Percentiles rank a stretch among this genome's conserved stretches.
Evolutionary conservation across 2,797 vertebrate genomes (phyloP).

Genomic region (Smutsia gigantea): DNA sequence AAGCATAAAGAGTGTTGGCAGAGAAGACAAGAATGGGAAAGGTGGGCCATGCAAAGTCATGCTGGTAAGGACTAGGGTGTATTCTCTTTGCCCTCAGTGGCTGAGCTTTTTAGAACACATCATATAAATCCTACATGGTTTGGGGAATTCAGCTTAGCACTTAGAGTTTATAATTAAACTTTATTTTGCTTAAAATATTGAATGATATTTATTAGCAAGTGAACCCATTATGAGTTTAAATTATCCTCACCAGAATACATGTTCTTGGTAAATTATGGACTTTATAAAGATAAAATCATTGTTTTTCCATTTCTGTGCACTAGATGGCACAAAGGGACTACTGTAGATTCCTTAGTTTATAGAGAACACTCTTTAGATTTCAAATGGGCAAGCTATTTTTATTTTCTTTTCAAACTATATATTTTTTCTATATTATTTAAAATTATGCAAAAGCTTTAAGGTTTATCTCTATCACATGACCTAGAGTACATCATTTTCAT

Average conservation of each 20-base stretch:
- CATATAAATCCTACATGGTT: neutral
- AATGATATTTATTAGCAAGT: neutral
- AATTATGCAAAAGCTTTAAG: neutral
- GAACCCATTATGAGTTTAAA: neutral
- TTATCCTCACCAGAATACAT: neutral
- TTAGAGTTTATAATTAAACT: neutral
- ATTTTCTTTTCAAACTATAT: neutral
- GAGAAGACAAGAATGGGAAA: neutral
- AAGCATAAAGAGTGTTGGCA: neutral
- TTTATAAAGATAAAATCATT: neutral
- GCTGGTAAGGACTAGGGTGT: neutral
- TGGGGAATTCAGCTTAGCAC: neutral
- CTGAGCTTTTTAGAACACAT: neutral
- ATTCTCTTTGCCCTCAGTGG: neutral
- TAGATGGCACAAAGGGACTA: neutral
- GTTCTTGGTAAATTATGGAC: neutral
- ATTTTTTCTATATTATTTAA: neutral
- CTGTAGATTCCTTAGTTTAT: neutral
- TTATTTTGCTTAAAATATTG: neutral
- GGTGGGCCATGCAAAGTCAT: neutral
- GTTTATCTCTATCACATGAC: neutral
- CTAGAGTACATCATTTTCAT: neutral
- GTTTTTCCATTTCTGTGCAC: slow-evolving; percentile 9
- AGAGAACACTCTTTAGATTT: fast-evolving
- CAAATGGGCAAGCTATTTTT: neutral